Evolutionary conservation across 2,888 invertebrate species (phyloP), one percentile per base, ranked within the genome.

Genomic region (Cataglyphis cursor): DNA sequence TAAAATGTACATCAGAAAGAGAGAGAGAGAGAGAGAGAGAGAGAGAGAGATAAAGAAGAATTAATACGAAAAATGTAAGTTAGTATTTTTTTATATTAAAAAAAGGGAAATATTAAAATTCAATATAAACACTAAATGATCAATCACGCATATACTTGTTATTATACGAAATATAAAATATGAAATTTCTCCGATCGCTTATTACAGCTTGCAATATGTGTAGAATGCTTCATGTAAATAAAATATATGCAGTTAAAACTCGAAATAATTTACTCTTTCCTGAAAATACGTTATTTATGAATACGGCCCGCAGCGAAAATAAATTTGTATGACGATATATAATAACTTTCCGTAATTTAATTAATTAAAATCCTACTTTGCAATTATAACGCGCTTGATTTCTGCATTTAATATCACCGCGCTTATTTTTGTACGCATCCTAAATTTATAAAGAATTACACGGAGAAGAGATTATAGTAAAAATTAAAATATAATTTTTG

Each of bases 171-270:
- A 74, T 66, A 51, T 54, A 72, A 74, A 62, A 51, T 54, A 54
- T 78, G 28, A 82, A 84, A 66, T 72, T 82, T 86, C 68, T 82
- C 68, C 54, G 31, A 65, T 62, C 41, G 28, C 35, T 80, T 78
- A 64, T 78, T 64, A 62, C 44, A 82, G 80, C 31, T 21, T 57
- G 80, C 54, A 48, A 12, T 28, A 5, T 31, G 18, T 54, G 18
- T 35, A 51, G 28, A 44, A 24, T 12, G 35, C 44, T 70, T 59
- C 59, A 70, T 24, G 59, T 80, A 70, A 78, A 78, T 80, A 80
- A 80, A 80, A 80, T 59, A 54, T 54, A 80, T 12, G 12, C 35
- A 24, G 21, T n/a, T n/a, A 21, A 68, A 70, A 80, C 4, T 5
- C 31, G 44, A 80, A 70, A 80, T 70, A 70, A 76, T 80, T 44